phyloP scores from a whole-genome alignment of 2,113 vertebrate genomes.

The Sorex araneus region DNA sequence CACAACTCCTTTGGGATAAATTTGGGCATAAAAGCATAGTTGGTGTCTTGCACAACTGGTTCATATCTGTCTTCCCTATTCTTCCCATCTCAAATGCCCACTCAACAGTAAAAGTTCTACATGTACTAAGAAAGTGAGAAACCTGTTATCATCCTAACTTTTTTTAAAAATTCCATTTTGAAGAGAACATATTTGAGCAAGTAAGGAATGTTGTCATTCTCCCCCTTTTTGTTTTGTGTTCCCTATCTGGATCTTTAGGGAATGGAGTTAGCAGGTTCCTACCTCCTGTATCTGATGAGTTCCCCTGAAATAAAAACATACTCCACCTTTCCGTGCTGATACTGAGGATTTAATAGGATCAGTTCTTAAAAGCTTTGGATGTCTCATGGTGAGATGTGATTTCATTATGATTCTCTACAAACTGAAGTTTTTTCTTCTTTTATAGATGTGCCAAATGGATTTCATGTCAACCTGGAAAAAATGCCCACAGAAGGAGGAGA shows the following conservation, averaged over 20 bases:
- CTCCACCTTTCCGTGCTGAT: not conserved
- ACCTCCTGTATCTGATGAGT: not conserved
- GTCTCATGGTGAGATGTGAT: not conserved
- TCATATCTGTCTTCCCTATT: not conserved
- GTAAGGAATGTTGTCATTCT: not conserved
- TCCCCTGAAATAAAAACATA: not conserved
- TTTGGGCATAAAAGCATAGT: not conserved
- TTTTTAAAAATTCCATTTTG: not conserved
- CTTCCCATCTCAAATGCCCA: not conserved
- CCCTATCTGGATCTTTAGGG: not conserved
- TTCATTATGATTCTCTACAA: not conserved
- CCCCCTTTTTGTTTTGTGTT: not conserved
- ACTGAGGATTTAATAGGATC: not conserved
- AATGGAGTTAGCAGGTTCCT: not conserved
- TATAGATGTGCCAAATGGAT: slow-evolving; percentile 94
- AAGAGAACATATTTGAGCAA: not conserved
- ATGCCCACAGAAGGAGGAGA: slow-evolving; percentile 94
- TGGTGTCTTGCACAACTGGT: not conserved
- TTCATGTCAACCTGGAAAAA: slow-evolving; percentile 91
- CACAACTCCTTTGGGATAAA: not conserved
- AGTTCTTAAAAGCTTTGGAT: not conserved
- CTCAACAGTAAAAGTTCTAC: not conserved
- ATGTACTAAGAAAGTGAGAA: not conserved
- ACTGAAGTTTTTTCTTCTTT: slow-evolving; percentile 82
- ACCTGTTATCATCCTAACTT: not conserved